phyloP scores from a whole-genome alignment of 2,888 invertebrate genomes.

The Idaea aversata region DNA sequence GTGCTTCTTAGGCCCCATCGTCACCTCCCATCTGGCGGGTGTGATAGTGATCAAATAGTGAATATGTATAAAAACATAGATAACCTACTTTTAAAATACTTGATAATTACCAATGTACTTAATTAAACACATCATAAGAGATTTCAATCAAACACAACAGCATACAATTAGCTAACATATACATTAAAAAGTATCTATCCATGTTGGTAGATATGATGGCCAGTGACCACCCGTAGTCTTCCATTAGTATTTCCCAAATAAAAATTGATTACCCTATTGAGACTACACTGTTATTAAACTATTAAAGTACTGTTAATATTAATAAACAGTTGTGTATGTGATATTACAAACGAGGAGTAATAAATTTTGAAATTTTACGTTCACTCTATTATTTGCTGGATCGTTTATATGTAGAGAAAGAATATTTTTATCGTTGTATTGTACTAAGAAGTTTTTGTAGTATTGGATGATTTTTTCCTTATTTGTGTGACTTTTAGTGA shows the following conservation, averaged over 20 bases:
- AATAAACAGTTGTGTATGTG: slow-evolving; percentile 9
- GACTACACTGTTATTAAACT: slow-evolving; percentile 22
- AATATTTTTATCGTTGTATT: background rate
- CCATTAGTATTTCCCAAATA: slow-evolving; percentile 15
- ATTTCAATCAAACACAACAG: background rate
- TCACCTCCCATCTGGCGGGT: too few species aligned
- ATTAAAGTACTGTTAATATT: slow-evolving; percentile 24
- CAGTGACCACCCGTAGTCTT: slow-evolving; percentile 14
- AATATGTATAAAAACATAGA: too few species aligned
- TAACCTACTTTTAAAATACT: background rate
- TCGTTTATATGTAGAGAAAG: background rate
- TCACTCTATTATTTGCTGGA: background rate
- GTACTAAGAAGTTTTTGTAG: background rate
- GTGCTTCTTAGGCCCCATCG: too few species aligned
- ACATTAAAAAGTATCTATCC: background rate
- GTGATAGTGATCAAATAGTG: too few species aligned
- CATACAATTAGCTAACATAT: background rate
- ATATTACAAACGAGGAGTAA: background rate
- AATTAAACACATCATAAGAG: background rate
- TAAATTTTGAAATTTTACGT: slow-evolving; percentile 3
- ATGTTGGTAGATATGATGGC: background rate
- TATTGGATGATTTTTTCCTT: background rate
- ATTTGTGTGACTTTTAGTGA: background rate
- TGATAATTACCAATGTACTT: background rate
- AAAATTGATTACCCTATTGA: slow-evolving; percentile 23